These are phyloP conservation scores for Drosophila burlai DNA, from an alignment of 1,140 invertebrate genomes.

Conservation along the genomic window DNA sequence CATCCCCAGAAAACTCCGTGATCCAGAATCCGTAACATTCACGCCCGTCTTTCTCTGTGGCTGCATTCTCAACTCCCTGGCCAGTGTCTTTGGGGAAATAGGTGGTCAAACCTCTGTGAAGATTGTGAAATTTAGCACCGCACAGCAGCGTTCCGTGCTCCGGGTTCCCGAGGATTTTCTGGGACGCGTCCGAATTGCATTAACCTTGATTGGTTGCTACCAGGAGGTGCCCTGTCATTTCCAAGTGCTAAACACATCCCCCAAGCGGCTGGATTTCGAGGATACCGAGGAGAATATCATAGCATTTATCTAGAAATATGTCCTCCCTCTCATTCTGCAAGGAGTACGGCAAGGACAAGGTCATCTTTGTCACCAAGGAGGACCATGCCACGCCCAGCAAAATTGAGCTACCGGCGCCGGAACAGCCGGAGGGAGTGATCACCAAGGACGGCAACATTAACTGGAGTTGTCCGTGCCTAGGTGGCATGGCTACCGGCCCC, in stretches of 20 bases:
- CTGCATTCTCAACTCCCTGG: conserved; percentile 86
- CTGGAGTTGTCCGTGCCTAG: conserved; percentile 98
- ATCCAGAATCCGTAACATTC: conserved; percentile 81
- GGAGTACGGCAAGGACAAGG: conserved; percentile 90
- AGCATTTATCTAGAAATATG: conserved; percentile 79
- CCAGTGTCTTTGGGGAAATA: conserved; percentile 87
- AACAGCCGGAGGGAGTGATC: conserved; percentile 92
- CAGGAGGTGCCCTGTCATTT: conserved; percentile 87
- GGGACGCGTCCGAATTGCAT: conserved; percentile 87
- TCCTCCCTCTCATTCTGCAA: conserved; percentile 86
- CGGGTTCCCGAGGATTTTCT: conserved; percentile 87
- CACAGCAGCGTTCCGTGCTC: conserved; percentile 86
- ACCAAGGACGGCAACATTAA: conserved; percentile 96
- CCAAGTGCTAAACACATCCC: conserved; percentile 86
- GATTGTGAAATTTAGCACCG: conserved; percentile 87
- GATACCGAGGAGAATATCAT: conserved; percentile 9
- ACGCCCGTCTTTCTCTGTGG: conserved; percentile 86
- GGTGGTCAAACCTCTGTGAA: conserved; percentile 86
- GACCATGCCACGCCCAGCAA: conserved; percentile 91
- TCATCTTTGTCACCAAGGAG: conserved; percentile 93
- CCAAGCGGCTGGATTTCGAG: conserved; percentile 50
- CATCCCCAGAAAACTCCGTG: conserved; percentile 85
- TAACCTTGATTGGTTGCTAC: conserved; percentile 87
- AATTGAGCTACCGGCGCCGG: conserved; percentile 90
- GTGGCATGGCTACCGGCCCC: conserved; percentile 97